Percentiles rank a stretch among this genome's conserved stretches.
Evolutionary conservation across 64 coral and sea anemone genomes (phyloP).

Genomic region (Montipora capricornis): DNA sequence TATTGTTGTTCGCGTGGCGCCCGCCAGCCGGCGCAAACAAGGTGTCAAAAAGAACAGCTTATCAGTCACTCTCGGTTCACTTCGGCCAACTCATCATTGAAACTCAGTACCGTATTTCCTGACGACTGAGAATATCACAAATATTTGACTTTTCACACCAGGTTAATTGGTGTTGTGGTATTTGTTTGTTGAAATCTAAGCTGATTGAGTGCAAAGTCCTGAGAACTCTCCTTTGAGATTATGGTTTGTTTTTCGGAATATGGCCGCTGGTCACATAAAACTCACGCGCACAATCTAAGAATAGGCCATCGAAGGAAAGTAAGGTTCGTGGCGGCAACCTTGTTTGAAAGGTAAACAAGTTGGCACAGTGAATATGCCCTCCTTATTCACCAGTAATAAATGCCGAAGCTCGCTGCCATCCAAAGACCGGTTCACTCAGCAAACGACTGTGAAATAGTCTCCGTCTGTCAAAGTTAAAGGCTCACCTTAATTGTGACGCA

Average conservation of each 20-base stretch:
- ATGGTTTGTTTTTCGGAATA: background rate
- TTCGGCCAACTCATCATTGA: too few species aligned
- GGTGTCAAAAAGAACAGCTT: slow-evolving; percentile 11
- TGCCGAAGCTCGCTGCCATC: too few species aligned
- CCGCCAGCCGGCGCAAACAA: slow-evolving; percentile 15
- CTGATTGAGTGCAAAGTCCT: background rate
- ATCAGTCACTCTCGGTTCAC: background rate
- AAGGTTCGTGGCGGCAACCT: too few species aligned
- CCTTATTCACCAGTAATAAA: too few species aligned
- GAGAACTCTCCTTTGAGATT: background rate
- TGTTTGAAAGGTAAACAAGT: too few species aligned
- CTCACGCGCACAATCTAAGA: too few species aligned
- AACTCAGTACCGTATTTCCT: slow-evolving; percentile 2
- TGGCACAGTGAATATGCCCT: too few species aligned
- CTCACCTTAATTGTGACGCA: too few species aligned
- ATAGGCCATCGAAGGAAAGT: too few species aligned
- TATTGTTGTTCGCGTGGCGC: background rate
- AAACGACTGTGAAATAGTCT: too few species aligned
- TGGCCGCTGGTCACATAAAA: background rate
- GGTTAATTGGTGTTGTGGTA: background rate
- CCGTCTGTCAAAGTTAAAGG: too few species aligned
- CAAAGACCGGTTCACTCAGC: too few species aligned
- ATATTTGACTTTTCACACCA: background rate
- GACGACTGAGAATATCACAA: background rate
- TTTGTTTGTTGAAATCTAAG: background rate